Evolutionary conservation across 2,888 invertebrate species (phyloP), one percentile per base, ranked within the genome.

Genomic region (Parthenolecanium corni): DNA sequence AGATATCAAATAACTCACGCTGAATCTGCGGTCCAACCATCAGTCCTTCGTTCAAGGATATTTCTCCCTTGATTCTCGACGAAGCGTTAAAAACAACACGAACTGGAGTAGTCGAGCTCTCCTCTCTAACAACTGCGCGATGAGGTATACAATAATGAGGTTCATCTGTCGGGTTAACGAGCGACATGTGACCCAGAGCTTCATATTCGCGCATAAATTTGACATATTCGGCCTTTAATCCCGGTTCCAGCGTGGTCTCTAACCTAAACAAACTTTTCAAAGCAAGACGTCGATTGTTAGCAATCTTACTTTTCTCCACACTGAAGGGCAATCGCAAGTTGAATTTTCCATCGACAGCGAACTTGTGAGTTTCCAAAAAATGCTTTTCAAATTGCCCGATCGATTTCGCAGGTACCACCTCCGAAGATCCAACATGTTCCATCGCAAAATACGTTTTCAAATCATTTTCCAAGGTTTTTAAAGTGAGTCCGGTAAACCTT

Each of bases 131-230:
- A 14, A 49, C 49, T 12, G 5, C 3, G 18, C 20, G 49, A 21
- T 49, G 49, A 11, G 49, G 49, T 49, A 49, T 49, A 21, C 3
- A 49, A 49, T 49, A 49, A 24, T 18, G 14, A 12, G 20, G 40
- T 2, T 47, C 36, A 3, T 9, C 18, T 9, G 38, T 16, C 5
- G 36, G 36, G 3, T 18, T 21, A 56, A 56, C 38, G 1, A n/a
- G 9, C 5, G n/a, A 11, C 2, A 14, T 16, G 14, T 65, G 61
- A 40, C 65, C 64, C 6, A 64, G 25, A n/a, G 25, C 36, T 6
- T 51, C 18, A 44, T 65, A 65, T 42, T 65, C 65, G 4, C 5
- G 21, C 62, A 65, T 61, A 38, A 54, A 65, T 12, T 54, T 14
- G 12, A 11, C 12, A 23, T 64, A 65, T 6, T 52, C 31, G 5